These are phyloP conservation scores for Pocota personata DNA, from an alignment of 2,888 invertebrate genomes.

Conservation along the genomic window DNA sequence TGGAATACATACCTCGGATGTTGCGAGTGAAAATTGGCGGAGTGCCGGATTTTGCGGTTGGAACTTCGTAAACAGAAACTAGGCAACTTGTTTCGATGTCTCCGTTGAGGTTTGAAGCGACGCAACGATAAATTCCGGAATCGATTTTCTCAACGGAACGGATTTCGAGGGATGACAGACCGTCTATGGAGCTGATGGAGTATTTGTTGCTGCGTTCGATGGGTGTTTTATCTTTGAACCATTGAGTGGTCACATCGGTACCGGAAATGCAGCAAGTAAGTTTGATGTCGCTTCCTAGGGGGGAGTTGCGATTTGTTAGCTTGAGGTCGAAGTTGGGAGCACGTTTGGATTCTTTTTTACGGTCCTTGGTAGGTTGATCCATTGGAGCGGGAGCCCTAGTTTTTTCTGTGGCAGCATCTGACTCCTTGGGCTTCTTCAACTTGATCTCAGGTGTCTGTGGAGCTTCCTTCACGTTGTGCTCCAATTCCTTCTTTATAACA, in stretches of 20 bases:
- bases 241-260: slow-evolving; percentile 87
- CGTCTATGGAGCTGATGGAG: slow-evolving; percentile 85
- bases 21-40: slow-evolving; percentile 82
- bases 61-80: slow-evolving; percentile 82
- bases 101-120: slow-evolving; percentile 87
- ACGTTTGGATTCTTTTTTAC: slow-evolving; percentile 76
- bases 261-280: slow-evolving; percentile 91
- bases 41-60: slow-evolving; percentile 80
- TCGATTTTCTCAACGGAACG: slow-evolving; percentile 87
- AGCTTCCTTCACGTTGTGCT: too few species aligned
- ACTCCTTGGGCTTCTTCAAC: background rate
- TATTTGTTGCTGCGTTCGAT: slow-evolving; percentile 80
- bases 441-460: background rate
- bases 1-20: slow-evolving; percentile 81
- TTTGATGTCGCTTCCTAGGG: slow-evolving; percentile 89
- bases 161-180: slow-evolving; percentile 87
- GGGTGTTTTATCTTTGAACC: slow-evolving; percentile 89
- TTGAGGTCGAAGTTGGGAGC: slow-evolving; percentile 84
- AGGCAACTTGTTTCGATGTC: slow-evolving; percentile 82
- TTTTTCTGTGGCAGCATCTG: too few species aligned
- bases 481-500: background rate
- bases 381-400: too few species aligned
- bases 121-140: slow-evolving; percentile 91
- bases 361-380: slow-evolving; percentile 8
- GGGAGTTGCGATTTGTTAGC: slow-evolving; percentile 90